These are phyloP conservation scores for Sarcophilus harrisii DNA, from an alignment of 2,797 vertebrate genomes.

Conservation along the genomic window DNA sequence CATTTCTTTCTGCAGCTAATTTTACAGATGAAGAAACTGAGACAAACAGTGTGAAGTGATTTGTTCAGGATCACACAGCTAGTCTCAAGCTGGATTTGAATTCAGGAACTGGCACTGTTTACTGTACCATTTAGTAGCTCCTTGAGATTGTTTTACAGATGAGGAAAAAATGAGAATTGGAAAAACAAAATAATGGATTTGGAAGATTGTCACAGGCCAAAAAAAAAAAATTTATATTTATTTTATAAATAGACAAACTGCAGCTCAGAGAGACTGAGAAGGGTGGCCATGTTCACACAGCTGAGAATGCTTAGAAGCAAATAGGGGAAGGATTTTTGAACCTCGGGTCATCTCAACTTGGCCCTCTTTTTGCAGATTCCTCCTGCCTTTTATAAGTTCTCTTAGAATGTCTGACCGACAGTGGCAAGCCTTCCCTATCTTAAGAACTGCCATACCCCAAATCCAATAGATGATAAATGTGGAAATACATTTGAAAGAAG, in stretches of 20 bases:
- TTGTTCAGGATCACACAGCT: neutral
- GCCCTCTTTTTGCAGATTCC: neutral
- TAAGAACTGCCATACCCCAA: neutral
- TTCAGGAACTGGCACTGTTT: accelerated
- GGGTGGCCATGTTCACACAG: neutral
- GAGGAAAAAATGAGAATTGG: neutral
- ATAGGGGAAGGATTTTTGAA: neutral
- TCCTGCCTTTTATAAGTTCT: neutral
- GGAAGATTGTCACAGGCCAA: neutral
- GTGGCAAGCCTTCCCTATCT: neutral
- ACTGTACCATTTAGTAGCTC: neutral
- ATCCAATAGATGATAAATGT: too few species aligned
- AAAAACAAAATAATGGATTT: neutral
- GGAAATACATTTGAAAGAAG: too few species aligned
- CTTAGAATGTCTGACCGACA: neutral
- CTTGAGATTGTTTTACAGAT: neutral
- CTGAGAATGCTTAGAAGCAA: neutral
- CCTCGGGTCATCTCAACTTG: neutral
- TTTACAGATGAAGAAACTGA: slow-evolving; percentile 27
- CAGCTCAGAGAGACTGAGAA: neutral
- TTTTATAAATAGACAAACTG: neutral
- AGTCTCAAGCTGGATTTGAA: slow-evolving; percentile 25
- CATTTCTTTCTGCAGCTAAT: neutral
- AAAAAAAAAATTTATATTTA: too few species aligned
- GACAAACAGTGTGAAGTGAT: slow-evolving; percentile 1